Evolutionary conservation across 2,888 invertebrate genomes (phyloP).

Genomic region (Willowsia nigromaculata): DNA sequence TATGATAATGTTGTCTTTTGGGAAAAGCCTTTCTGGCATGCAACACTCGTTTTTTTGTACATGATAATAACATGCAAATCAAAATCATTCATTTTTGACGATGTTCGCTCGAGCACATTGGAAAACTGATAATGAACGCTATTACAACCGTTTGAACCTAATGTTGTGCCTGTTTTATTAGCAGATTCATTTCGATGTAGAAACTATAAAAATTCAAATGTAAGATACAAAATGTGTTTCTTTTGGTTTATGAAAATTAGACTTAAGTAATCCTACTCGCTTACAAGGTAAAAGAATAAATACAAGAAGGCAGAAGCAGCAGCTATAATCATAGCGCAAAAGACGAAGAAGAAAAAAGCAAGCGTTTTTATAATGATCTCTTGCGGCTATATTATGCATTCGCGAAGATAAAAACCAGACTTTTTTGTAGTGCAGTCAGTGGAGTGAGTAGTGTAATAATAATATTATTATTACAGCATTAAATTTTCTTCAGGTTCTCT

Average conservation of each 20-base stretch:
- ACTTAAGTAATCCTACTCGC: not conserved
- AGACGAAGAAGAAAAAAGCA: conserved; percentile 31
- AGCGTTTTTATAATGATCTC: conserved; percentile 64
- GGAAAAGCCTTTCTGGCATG: not conserved
- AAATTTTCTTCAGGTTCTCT: conserved; percentile 55
- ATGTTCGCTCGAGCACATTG: not conserved
- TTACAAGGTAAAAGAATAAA: not conserved
- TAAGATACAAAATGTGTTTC: not conserved
- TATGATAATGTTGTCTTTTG: not conserved
- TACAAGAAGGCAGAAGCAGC: not conserved
- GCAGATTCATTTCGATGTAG: conserved; percentile 2
- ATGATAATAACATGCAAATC: conserved; percentile 8
- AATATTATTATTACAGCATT: conserved; percentile 67
- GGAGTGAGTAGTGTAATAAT: conserved; percentile 43
- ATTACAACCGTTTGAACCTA: not conserved
- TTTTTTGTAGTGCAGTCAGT: conserved; percentile 20
- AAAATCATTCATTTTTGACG: conserved; percentile 6
- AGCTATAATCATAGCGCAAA: not conserved
- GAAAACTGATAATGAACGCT: conserved; percentile 2
- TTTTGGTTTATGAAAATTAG: not conserved
- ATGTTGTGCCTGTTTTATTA: not conserved
- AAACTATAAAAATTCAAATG: not conserved
- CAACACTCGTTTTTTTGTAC: not conserved
- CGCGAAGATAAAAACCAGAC: conserved; percentile 68
- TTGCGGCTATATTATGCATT: conserved; percentile 69